Evolutionary conservation across 1,140 invertebrate genomes (phyloP).

Genomic region (Hyles vespertilio): DNA sequence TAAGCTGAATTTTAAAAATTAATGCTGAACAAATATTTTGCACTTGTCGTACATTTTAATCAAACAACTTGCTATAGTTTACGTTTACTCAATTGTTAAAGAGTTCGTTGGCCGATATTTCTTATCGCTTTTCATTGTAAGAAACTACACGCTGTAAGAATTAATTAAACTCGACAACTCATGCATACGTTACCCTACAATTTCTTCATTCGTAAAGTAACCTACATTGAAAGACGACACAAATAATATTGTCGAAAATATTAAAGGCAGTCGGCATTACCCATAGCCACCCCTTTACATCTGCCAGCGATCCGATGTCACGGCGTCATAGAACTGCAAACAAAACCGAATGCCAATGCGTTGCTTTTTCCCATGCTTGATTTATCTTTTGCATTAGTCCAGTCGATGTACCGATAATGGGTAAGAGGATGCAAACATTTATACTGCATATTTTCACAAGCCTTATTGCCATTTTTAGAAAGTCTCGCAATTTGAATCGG

Average conservation of each 20-base stretch:
- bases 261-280: conserved; percentile 6
- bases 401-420: background rate
- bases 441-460: too few species aligned
- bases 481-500: too few species aligned
- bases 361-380: conserved; percentile 40
- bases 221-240: background rate
- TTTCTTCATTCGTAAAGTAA: background rate
- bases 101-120: conserved; percentile 61
- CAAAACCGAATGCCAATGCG: conserved; percentile 21
- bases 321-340: conserved; percentile 18
- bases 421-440: background rate
- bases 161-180: conserved; percentile 42
- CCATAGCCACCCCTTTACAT: conserved; percentile 14
- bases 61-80: background rate
- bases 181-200: conserved; percentile 6
- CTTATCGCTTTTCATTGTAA: conserved; percentile 64
- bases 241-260: conserved; percentile 1
- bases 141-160: conserved; percentile 44
- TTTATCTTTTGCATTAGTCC: conserved; percentile 28
- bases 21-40: background rate
- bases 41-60: too few species aligned
- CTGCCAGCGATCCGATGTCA: conserved; percentile 30
- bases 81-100: conserved; percentile 28
- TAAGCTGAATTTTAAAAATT: background rate
- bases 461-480: too few species aligned